Percentiles rank a stretch among this genome's conserved stretches.
Conservation (phyloP, 1,140 invertebrate species). For the Phortica variegata region DNA sequence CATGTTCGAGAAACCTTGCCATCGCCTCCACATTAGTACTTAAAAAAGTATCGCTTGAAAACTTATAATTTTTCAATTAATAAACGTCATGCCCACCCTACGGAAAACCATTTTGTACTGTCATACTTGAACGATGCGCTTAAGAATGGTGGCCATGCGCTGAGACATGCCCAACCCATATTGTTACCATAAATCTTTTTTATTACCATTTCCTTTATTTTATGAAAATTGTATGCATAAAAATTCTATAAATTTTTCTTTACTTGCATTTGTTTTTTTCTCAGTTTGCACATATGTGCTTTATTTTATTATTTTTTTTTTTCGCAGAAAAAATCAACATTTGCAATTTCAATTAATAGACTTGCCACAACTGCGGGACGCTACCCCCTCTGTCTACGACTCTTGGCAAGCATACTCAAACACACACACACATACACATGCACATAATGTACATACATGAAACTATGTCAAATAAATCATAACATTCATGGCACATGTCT, state of each 20-base stretch:
- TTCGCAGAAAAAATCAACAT: slow-evolving; percentile 27
- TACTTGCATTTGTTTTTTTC: no score
- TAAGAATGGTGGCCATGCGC: no score
- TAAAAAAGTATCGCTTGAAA: not conserved
- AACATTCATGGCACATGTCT: slow-evolving; percentile 13
- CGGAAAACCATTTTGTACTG: slow-evolving; percentile 8
- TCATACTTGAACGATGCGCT: slow-evolving; percentile 4
- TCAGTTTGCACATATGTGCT: no score
- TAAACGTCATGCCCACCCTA: slow-evolving; percentile 28
- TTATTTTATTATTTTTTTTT: no score
- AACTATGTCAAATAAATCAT: slow-evolving; percentile 53
- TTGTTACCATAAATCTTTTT: slow-evolving; percentile 31
- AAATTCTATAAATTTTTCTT: slow-evolving; percentile 42
- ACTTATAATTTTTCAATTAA: slow-evolving; percentile 49
- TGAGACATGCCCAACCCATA: slow-evolving; percentile 28
- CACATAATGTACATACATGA: slow-evolving; percentile 1
- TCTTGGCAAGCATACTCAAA: no score
- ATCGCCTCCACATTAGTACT: not conserved
- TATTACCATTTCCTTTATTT: slow-evolving; percentile 21
- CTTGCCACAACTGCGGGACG: slow-evolving; percentile 24
- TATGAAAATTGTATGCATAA: slow-evolving; percentile 27
- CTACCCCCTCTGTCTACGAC: no score
- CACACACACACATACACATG: not conserved
- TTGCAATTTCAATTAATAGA: slow-evolving; percentile 55
- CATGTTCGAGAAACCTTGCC: not conserved